Evolutionary conservation across 2,113 vertebrate genomes (phyloP).

Genomic region (Gallinago undulata): DNA sequence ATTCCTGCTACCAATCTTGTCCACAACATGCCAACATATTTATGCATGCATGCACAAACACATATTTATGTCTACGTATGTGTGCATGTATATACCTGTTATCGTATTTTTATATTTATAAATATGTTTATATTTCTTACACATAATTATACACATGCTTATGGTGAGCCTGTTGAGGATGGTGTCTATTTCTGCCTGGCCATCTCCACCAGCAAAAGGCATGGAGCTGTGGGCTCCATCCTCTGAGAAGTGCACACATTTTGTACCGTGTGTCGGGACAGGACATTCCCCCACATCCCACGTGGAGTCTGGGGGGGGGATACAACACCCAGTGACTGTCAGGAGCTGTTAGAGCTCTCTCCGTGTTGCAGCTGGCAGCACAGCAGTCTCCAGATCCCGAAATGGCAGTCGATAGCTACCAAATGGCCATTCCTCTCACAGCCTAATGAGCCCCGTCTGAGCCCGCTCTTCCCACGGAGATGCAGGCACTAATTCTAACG

Average conservation of each 20-base stretch:
- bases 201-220: background rate
- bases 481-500: conserved; percentile 9
- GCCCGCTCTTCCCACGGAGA: conserved; percentile 20
- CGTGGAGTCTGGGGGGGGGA: background rate
- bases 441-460: conserved; percentile 3
- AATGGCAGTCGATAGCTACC: conserved; percentile 25
- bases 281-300: background rate
- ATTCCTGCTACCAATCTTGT: background rate
- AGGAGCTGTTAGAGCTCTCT: background rate
- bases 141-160: no score
- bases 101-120: background rate
- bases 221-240: background rate
- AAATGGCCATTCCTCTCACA: conserved; percentile 41
- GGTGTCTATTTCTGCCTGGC: background rate
- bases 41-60: background rate
- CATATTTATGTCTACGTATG: background rate
- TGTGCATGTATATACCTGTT: rapidly evolving
- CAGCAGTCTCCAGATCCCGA: conserved; percentile 4
- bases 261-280: rapidly evolving
- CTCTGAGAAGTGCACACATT: background rate
- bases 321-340: background rate
- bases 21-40: background rate
- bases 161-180: background rate
- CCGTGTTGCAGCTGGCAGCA: conserved; percentile 3
- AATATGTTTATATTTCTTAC: background rate